Evolutionary conservation across 2,113 vertebrate species (phyloP), one percentile per base, ranked within the genome.

Genomic region (Mirza zaza): DNA sequence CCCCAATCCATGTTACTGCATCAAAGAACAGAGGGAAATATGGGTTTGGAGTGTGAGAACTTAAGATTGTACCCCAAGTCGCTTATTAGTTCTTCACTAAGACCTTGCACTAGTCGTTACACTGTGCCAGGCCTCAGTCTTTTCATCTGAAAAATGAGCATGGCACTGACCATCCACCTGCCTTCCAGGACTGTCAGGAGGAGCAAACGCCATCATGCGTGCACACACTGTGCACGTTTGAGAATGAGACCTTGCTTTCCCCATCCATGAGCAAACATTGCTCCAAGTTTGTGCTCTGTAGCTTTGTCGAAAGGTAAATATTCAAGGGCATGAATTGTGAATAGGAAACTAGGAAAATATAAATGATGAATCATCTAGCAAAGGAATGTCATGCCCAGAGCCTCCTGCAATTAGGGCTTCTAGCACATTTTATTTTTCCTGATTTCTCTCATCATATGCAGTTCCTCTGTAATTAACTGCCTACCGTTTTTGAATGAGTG

Each of bases 381-480:
- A 55, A 94, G 48, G 59, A n/a, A 10, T 8, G 7, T n/a, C 39
- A 3, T 10, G 34, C 15, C 73, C 9, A 4, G 50, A 1, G 36
- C 36, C 57, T 70, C 82, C 83, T 14, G 23, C 63, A 50, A 20
- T 39, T 25, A n/a, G 20, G 34, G 15, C 39, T 50, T 14, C 39
- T 0, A 15, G 50, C 36, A 83, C 70, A 23, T 39, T 76, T 75
- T 45, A 45, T 25, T 52, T 63, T 85, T 77, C 75, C n/a, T 14
- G 76, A 90, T 90, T 81, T 92, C 39, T 87, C 61, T 96, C 57
- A 86, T 85, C 59, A 82, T 5, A 14, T 12, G 59, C 20, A 61
- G 57, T 34, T 92, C 68, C 70, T 92, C 94, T 50, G 17, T 91
- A 70, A 95, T 88, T 57, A 88, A 82, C 88, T 67, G 71, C 67